A percentile compares a stretch with the other conserved stretches of the same genome.
Conservation (phyloP, 2,888 invertebrate species). For the Oxycera nigricornis region DNA sequence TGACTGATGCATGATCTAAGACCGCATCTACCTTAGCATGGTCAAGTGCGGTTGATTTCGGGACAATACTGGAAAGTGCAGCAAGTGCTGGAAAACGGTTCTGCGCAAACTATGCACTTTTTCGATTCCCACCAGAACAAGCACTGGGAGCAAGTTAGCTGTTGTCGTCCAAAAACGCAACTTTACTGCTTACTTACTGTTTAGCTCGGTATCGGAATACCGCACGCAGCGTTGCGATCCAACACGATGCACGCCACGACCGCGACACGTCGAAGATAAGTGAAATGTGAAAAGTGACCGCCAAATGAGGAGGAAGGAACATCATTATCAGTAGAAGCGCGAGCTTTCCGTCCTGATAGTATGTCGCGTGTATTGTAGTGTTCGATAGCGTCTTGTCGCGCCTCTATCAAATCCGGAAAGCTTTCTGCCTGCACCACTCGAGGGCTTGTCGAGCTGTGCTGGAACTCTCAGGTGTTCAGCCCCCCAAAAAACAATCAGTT, state of each 20-base stretch:
- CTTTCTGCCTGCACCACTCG: conserved; percentile 16
- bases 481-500: conserved; percentile 35
- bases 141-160: no score
- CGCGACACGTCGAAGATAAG: conserved; percentile 25
- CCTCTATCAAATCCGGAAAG: conserved; percentile 36
- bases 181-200: no score
- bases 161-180: no score
- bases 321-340: conserved; percentile 31
- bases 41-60: no score
- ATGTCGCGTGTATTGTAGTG: no score
- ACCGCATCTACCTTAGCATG: no score
- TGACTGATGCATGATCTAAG: no score
- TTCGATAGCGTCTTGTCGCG: conserved; percentile 35
- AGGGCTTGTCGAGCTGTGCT: not conserved
- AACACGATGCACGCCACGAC: not conserved
- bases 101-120: no score
- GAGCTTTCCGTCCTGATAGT: conserved; percentile 38
- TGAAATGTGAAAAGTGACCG: conserved; percentile 34
- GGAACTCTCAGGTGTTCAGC: conserved; percentile 35
- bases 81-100: no score
- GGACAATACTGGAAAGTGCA: no score
- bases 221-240: not conserved
- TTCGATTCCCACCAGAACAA: no score
- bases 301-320: conserved; percentile 33
- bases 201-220: no score